Percentiles rank a stretch among this genome's conserved stretches.
Evolutionary conservation across 64 coral and sea anemone species (phyloP).

Genomic region (Platygyra sinensis): DNA sequence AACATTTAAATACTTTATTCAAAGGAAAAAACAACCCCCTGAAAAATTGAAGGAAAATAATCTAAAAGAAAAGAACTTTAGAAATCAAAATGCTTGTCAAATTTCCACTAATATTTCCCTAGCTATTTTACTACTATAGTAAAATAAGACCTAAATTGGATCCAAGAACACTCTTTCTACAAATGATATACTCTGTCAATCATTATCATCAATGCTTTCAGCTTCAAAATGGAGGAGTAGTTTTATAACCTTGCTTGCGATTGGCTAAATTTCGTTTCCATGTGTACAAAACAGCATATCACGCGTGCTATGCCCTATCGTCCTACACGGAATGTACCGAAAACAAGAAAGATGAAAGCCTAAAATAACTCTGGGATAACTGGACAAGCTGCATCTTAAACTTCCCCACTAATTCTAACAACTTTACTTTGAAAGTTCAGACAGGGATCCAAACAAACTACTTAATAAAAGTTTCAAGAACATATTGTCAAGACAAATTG

Average conservation of each 20-base stretch:
- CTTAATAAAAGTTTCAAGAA: no score
- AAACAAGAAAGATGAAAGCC: background rate
- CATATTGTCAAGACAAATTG: background rate
- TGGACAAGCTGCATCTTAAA: constrained; percentile 10
- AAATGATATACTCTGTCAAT: constrained; percentile 37
- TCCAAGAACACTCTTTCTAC: constrained; percentile 19
- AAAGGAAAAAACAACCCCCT: background rate
- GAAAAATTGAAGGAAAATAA: background rate
- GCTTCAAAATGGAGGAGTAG: constrained; percentile 15
- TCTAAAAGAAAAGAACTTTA: background rate
- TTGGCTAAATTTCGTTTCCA: background rate
- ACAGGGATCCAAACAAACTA: background rate
- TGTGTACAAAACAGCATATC: background rate
- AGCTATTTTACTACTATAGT: background rate
- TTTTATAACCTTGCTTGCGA: background rate
- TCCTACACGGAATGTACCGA: background rate
- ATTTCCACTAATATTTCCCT: background rate
- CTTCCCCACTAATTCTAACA: background rate
- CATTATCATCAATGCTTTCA: background rate
- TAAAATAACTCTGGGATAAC: background rate
- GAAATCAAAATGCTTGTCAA: background rate
- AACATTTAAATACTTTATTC: no score
- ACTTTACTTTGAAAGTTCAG: background rate
- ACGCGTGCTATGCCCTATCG: background rate
- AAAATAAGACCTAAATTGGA: constrained; percentile 9